Evolutionary conservation across 2,797 vertebrate genomes (phyloP).

Genomic region (Helicolenus hilgendorfi): DNA sequence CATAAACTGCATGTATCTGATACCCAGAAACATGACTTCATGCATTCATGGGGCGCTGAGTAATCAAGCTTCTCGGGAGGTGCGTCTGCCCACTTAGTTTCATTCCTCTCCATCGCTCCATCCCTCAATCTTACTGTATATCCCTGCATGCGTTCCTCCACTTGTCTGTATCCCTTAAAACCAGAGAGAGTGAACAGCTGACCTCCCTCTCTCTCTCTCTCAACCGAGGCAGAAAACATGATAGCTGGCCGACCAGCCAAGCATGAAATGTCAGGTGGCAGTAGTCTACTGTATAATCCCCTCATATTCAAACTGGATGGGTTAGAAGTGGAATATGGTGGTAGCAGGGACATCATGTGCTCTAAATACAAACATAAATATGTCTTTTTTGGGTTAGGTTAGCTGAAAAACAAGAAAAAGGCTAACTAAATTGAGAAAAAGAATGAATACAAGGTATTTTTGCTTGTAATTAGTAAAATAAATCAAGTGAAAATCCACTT

Average conservation of each 20-base stretch:
- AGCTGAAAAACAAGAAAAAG: neutral
- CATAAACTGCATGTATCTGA: slow-evolving; percentile 54
- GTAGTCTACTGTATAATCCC: slow-evolving; percentile 57
- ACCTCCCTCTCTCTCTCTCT: slow-evolving; percentile 45
- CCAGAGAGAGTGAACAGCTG: slow-evolving; percentile 50
- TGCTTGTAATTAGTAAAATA: neutral
- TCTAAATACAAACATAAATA: slow-evolving; percentile 21
- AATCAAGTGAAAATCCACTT: neutral
- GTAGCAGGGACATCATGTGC: neutral
- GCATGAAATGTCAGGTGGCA: slow-evolving; percentile 83
- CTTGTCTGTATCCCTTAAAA: slow-evolving; percentile 28
- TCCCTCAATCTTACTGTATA: neutral
- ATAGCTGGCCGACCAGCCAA: slow-evolving; percentile 59
- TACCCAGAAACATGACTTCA: slow-evolving; percentile 64
- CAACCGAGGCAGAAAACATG: slow-evolving; percentile 76
- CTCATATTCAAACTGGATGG: slow-evolving; percentile 41
- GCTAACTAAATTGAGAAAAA: no score
- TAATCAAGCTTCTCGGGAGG: slow-evolving; percentile 36
- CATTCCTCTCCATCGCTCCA: slow-evolving; percentile 28
- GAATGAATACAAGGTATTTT: neutral
- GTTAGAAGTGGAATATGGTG: slow-evolving; percentile 15
- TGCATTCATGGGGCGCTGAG: slow-evolving; percentile 9
- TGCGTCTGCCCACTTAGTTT: slow-evolving; percentile 53
- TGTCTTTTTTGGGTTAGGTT: neutral
- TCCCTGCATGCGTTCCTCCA: neutral